phyloP scores from a whole-genome alignment of 2,113 vertebrate species.

The Noctilio leporinus region DNA sequence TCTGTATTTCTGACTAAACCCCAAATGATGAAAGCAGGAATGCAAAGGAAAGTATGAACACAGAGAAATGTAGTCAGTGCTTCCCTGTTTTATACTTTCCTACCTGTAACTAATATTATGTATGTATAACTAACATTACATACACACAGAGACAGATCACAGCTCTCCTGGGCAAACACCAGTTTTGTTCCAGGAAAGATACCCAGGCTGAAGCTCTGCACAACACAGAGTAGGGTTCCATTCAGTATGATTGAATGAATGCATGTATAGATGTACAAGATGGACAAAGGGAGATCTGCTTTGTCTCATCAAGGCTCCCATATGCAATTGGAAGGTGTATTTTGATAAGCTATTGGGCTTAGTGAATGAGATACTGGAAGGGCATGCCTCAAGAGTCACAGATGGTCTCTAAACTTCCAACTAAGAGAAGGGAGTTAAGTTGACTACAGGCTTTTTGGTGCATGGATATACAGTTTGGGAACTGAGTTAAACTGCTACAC shows the following conservation, averaged over 20 bases:
- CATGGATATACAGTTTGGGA: neutral
- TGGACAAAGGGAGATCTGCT: neutral
- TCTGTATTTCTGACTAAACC: neutral
- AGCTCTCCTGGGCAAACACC: neutral
- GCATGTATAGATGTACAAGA: neutral
- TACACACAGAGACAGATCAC: neutral
- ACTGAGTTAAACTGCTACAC: neutral
- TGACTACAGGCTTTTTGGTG: neutral
- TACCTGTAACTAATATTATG: neutral
- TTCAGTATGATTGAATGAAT: neutral
- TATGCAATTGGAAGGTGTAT: neutral
- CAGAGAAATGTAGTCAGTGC: neutral
- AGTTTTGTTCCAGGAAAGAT: neutral
- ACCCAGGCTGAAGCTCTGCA: neutral
- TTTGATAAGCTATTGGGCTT: neutral
- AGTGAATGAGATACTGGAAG: neutral
- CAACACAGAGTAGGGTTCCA: neutral
- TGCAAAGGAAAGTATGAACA: neutral
- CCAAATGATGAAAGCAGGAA: neutral
- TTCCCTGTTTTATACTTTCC: neutral
- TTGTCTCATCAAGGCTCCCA: neutral
- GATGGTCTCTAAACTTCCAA: neutral
- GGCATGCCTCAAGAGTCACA: neutral
- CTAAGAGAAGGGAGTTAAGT: neutral
- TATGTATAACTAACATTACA: neutral